Evolutionary conservation across 2,888 invertebrate genomes (phyloP), one percentile per base, ranked within the genome.

Genomic region (Chydorus sphaericus): DNA sequence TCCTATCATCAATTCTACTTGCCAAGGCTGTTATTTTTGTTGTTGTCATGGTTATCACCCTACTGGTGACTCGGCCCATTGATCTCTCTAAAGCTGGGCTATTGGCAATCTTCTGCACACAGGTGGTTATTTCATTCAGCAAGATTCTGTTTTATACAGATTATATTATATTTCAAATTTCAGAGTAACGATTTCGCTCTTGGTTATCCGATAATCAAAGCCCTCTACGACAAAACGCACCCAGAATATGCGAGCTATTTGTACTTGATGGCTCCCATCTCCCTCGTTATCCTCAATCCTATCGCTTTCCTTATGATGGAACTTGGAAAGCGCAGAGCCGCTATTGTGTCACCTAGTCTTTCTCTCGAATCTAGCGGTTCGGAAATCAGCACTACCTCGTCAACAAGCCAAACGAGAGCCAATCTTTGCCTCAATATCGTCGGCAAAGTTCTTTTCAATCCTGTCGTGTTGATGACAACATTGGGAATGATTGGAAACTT

Each of bases 131-230:
- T n/a, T n/a, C n/a, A n/a, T n/a, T n/a, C n/a, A n/a, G n/a, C n/a
- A n/a, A n/a, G n/a, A n/a, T n/a, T n/a, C 18, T 48, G 48, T 48
- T 48, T 28, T n/a, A n/a, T n/a, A n/a, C n/a, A n/a, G n/a, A n/a
- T n/a, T n/a, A n/a, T n/a, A n/a, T 6, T 94, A n/a, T n/a, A n/a
- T n/a, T n/a, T n/a, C n/a, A n/a, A n/a, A n/a, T n/a, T n/a, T n/a
- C n/a, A 94, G 69, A 92, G 92, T 68, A 96, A 96, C 76, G 96
- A 96, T 71, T 94, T 96, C 73, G 94, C 96, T 20, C 80, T 96
- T 63, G 94, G 94, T 59, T 92, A 85, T 72, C 94, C 96, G 6
- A 91, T 94, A 63, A 89, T 93, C 55, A 78, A 78, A 65, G 91
- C 93, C 23, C 74, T 96, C 20, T 96, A 94, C 69, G 75, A 79